Percentiles rank a stretch among this genome's conserved stretches.
phyloP scores from a whole-genome alignment of 2,113 vertebrate genomes.

The Oenanthe melanoleuca region DNA sequence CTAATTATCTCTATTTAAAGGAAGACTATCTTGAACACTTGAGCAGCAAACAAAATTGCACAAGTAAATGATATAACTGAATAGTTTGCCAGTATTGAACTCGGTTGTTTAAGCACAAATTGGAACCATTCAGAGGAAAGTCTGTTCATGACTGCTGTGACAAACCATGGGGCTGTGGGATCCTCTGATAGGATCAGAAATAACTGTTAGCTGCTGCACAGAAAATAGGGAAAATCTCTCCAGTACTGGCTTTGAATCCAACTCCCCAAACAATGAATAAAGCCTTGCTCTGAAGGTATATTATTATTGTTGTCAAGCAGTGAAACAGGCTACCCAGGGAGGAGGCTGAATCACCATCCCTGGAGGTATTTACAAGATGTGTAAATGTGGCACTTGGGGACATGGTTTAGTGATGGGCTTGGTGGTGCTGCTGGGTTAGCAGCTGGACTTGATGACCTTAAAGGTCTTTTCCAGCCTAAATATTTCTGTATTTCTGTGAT shows the following conservation, averaged over 20 bases:
- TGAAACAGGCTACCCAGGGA: background rate
- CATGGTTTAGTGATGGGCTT: background rate
- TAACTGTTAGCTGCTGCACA: constrained; percentile 7
- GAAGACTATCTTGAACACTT: background rate
- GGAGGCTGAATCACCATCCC: background rate
- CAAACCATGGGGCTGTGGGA: background rate
- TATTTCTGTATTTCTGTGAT: background rate
- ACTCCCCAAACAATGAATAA: background rate
- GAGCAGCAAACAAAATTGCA: background rate
- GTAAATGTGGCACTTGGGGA: background rate
- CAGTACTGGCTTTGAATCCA: background rate
- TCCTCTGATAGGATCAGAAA: background rate
- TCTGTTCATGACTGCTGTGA: background rate
- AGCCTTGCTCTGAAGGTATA: background rate
- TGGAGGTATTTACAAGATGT: background rate
- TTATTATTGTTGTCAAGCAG: background rate
- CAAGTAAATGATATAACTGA: background rate
- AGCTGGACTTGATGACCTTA: background rate
- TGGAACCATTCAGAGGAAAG: background rate
- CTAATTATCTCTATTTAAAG: background rate
- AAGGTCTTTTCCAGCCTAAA: background rate
- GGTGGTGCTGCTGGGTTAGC: background rate
- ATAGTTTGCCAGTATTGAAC: background rate
- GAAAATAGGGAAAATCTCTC: background rate
- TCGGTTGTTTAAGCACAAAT: background rate